phyloP scores from a whole-genome alignment of 2,888 invertebrate species.

The Rotaria sp. region DNA sequence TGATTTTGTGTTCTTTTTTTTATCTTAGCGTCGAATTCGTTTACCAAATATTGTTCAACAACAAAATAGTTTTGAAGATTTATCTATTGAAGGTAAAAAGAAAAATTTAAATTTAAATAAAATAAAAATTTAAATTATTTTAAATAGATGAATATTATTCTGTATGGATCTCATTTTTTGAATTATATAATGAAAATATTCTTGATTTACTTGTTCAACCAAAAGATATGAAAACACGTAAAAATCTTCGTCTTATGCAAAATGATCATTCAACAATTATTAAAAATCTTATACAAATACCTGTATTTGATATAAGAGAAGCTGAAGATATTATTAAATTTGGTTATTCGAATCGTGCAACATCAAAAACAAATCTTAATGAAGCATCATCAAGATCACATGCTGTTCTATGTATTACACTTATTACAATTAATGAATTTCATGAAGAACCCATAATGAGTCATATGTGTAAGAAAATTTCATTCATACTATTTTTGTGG shows the following conservation, averaged over 20 bases:
- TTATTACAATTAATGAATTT: constrained; percentile 60
- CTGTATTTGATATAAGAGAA: constrained; percentile 32
- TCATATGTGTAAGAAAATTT: constrained; percentile 14
- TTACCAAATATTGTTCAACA: background rate
- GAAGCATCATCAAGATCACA: constrained; percentile 92
- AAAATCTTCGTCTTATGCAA: constrained; percentile 29
- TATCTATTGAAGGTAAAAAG: background rate
- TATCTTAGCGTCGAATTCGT: background rate
- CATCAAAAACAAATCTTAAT: constrained; percentile 76
- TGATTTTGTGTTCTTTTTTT: background rate
- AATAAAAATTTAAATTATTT: too few species aligned
- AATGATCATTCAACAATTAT: constrained; percentile 34
- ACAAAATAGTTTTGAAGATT: background rate
- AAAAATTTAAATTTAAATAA: background rate
- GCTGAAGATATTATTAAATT: constrained; percentile 35
- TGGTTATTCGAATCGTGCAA: constrained; percentile 34
- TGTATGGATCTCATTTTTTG: constrained; percentile 77
- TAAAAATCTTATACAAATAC: constrained; percentile 34
- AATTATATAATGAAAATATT: constrained; percentile 82
- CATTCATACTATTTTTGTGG: too few species aligned
- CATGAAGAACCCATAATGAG: background rate
- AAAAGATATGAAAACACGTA: constrained; percentile 17
- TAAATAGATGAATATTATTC: constrained; percentile 45
- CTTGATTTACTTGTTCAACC: constrained; percentile 67
- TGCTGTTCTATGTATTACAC: constrained; percentile 83